Percentiles rank a stretch among this genome's conserved stretches.
phyloP scores from a whole-genome alignment of 53 echinoderm and acorn worm species.

The Crossaster papposus region DNA sequence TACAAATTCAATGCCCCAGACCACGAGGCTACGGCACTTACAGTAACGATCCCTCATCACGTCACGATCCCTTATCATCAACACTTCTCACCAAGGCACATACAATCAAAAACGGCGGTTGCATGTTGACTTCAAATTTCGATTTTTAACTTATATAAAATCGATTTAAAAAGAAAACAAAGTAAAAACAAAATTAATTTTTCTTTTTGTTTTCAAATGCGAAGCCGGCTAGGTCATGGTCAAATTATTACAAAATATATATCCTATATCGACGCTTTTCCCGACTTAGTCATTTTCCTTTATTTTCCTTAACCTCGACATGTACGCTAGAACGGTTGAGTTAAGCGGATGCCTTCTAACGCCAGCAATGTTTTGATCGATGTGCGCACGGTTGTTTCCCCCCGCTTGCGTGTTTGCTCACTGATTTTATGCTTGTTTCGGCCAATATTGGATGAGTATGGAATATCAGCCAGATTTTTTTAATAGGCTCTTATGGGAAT shows the following conservation, averaged over 20 bases:
- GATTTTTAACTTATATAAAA: not conserved
- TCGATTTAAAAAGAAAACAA: not conserved
- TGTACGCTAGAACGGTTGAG: not conserved
- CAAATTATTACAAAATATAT: not conserved
- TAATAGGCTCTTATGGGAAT: not conserved
- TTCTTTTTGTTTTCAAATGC: not conserved
- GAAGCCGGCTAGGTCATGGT: not conserved
- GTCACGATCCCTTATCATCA: not conserved
- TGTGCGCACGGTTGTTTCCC: not conserved
- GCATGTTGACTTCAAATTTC: not conserved
- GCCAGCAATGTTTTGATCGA: slow-evolving; percentile 22
- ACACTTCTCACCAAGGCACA: not conserved
- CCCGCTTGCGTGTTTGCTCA: not conserved
- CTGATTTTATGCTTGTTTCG: not conserved
- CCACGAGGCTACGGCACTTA: too few species aligned
- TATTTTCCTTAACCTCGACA: not conserved
- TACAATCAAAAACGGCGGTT: too few species aligned
- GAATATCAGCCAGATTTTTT: not conserved
- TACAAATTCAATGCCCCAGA: too few species aligned
- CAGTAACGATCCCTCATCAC: not conserved
- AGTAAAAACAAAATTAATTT: too few species aligned
- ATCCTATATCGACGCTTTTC: not conserved
- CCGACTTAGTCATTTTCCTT: not conserved
- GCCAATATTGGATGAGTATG: slow-evolving; percentile 1
- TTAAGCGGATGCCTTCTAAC: not conserved